Percentiles rank a stretch among this genome's conserved stretches.
These are phyloP conservation scores for Emmelina monodactyla DNA, from an alignment of 2,888 invertebrate species.

Conservation along the genomic window DNA sequence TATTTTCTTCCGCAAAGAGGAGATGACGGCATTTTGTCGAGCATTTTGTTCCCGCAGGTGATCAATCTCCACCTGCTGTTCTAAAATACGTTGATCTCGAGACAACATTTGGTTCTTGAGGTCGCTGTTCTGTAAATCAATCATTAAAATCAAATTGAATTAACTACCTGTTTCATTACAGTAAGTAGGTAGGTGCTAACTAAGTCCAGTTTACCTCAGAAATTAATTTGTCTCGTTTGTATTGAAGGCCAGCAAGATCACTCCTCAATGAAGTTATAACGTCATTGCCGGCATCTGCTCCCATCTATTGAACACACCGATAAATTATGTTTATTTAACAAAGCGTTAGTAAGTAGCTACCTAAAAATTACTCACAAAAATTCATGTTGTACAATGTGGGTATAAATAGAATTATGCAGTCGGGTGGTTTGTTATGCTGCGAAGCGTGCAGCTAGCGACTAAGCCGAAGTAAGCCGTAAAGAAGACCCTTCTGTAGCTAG, in stretches of 20 bases:
- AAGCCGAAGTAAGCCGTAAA: too few species aligned
- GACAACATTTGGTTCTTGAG: conserved; percentile 74
- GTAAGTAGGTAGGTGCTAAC: background rate
- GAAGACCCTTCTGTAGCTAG: too few species aligned
- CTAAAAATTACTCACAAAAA: too few species aligned
- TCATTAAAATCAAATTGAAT: conserved; percentile 5
- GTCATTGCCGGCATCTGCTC: conserved; percentile 67
- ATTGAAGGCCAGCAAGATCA: conserved; percentile 84
- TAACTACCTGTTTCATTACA: background rate
- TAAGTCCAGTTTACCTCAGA: conserved; percentile 68
- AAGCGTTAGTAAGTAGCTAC: too few species aligned
- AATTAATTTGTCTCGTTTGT: conserved; percentile 81
- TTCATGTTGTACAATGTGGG: too few species aligned
- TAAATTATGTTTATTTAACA: too few species aligned
- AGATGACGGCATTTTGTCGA: conserved; percentile 80
- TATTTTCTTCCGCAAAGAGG: conserved; percentile 80
- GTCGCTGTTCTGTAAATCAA: conserved; percentile 70
- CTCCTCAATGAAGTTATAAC: conserved; percentile 79
- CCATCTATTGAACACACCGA: conserved; percentile 61
- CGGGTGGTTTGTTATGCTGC: too few species aligned
- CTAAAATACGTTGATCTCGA: conserved; percentile 75
- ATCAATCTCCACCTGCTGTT: conserved; percentile 82
- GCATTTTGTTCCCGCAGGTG: conserved; percentile 83
- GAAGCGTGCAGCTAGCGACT: too few species aligned
- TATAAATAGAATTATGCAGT: too few species aligned